These are phyloP conservation scores for Coracias cyanogaster DNA, from an alignment of 2,797 vertebrate genomes.

Conservation along the genomic window DNA sequence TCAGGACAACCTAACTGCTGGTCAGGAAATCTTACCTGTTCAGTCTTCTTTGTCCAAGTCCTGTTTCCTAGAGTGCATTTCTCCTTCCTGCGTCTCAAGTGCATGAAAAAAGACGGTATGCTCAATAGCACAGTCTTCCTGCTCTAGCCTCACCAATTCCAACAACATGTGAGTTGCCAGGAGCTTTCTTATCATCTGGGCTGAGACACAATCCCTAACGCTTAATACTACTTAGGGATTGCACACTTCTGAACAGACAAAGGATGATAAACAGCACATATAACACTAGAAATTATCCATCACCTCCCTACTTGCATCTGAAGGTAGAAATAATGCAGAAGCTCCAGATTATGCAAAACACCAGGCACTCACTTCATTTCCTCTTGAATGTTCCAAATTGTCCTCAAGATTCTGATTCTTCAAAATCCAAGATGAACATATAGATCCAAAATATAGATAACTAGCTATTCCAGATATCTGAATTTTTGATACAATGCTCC, in stretches of 20 bases:
- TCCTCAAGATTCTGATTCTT: not conserved
- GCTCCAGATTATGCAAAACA: not conserved
- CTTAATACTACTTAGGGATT: not conserved
- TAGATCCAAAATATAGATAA: not conserved
- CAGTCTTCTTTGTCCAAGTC: not conserved
- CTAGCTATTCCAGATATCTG: not conserved
- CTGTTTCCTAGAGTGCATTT: not conserved
- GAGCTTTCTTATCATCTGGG: not conserved
- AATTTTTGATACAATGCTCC: not conserved
- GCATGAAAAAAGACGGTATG: not conserved
- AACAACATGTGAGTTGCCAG: not conserved
- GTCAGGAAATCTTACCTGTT: not conserved
- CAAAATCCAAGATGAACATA: not conserved
- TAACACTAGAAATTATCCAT: not conserved
- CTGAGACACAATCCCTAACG: not conserved
- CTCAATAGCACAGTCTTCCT: not conserved
- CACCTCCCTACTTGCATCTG: not conserved
- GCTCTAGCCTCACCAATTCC: not conserved
- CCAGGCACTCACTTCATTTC: not conserved
- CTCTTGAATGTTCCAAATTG: not conserved
- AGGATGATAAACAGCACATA: not conserved
- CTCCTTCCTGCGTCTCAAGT: not conserved
- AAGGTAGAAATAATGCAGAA: not conserved
- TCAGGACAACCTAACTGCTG: not conserved
- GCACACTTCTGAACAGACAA: not conserved